Conservation (phyloP, 2,797 vertebrate species). For the Manis crassicaudata region DNA sequence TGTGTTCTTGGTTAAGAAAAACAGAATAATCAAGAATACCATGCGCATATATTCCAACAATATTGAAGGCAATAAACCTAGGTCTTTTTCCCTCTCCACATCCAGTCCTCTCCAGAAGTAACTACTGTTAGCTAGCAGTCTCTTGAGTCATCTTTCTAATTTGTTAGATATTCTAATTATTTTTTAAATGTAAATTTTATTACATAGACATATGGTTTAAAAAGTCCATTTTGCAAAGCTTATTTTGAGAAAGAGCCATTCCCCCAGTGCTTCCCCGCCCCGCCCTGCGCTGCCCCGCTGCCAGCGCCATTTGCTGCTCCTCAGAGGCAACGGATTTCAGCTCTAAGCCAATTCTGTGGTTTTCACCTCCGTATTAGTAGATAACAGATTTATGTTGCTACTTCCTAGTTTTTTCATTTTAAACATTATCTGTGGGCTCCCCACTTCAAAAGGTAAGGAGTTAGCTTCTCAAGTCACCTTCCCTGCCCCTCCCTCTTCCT, state of each 20-base stretch:
- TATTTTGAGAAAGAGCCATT: not conserved
- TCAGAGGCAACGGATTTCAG: not conserved
- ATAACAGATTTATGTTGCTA: not conserved
- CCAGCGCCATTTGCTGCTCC: not conserved
- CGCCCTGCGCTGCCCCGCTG: not conserved
- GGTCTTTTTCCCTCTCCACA: not conserved
- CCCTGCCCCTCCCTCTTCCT: not conserved
- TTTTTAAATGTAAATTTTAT: conserved; percentile 8
- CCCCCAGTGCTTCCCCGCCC: not conserved
- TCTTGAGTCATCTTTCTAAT: not conserved
- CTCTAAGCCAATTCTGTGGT: not conserved
- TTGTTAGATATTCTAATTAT: not conserved
- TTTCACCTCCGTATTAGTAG: not conserved
- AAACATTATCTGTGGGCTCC: not conserved
- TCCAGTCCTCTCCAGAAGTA: not conserved
- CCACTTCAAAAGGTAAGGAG: not conserved
- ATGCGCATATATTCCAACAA: not conserved
- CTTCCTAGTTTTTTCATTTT: not conserved
- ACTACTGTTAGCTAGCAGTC: not conserved
- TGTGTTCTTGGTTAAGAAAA: not conserved
- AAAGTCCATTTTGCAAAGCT: not conserved
- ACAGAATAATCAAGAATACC: not conserved
- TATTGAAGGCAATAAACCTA: not conserved
- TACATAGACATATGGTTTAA: not conserved
- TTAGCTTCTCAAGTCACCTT: not conserved